Conservation (phyloP, 2,797 vertebrate species). For the Fundulus diaphanus region DNA sequence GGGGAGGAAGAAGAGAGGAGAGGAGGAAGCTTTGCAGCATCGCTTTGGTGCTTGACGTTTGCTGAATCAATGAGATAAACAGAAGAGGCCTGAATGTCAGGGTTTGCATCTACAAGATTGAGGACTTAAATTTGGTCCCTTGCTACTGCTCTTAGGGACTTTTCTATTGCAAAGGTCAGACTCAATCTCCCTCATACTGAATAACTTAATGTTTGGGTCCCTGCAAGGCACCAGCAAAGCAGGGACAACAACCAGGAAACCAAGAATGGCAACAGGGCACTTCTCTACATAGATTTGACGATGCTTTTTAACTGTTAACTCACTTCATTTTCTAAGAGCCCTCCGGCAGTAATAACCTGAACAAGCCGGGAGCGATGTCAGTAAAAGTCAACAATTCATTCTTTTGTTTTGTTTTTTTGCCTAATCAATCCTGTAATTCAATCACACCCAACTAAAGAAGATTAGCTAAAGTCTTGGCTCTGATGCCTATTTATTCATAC, state of each 20-base stretch:
- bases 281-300: background rate
- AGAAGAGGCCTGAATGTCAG: conserved; percentile 80
- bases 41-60: conserved; percentile 64
- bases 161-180: conserved; percentile 79
- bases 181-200: conserved; percentile 54
- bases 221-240: conserved; percentile 22
- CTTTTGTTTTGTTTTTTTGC: too few species aligned
- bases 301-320: background rate
- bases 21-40: conserved; percentile 58
- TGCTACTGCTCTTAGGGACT: conserved; percentile 65
- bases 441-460: conserved; percentile 54
- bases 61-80: conserved; percentile 83
- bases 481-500: conserved; percentile 32
- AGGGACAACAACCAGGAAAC: too few species aligned
- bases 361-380: conserved; percentile 3
- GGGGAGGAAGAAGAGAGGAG: conserved; percentile 25
- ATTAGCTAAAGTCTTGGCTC: conserved; percentile 61
- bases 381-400: conserved; percentile 35
- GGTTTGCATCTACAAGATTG: conserved; percentile 76
- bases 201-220: conserved; percentile 59
- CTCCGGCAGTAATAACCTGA: conserved; percentile 23
- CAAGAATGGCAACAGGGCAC: conserved; percentile 10
- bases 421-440: conserved; percentile 54
- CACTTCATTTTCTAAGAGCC: conserved; percentile 23
- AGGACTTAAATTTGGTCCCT: conserved; percentile 75